Base-by-base conservation (phyloP, 2,797 vertebrate species). In the Sebastes steindachneri region DNA sequence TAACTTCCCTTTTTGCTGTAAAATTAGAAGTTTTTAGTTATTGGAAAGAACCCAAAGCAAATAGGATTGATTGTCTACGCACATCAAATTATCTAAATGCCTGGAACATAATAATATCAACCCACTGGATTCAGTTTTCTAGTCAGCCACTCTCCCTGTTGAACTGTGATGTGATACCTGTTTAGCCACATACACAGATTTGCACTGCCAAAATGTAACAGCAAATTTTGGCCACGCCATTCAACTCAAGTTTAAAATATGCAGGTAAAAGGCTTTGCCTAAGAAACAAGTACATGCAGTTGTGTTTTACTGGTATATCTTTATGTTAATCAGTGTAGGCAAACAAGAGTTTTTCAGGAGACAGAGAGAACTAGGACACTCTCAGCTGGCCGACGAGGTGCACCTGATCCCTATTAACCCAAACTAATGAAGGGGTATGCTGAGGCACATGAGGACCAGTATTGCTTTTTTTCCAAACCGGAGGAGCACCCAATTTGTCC, bases 351-450 rank as follows among this genome's bases (percentile, higher is more conserved):
- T 37, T 54, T 53, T 79, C 11, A n/a, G 23, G 59, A 28, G 66
- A 48, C 21, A 48, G 23, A 54, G n/a, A 64, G 37, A 71, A 14
- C 37, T 33, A 68, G 77, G 48, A 86, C 62, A 69, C 15, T 9
- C 4, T 69, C 41, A 67, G 79, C 59, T 65, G 60, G 72, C 68
- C 26, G 75, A n/a, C 5, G 8, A 68, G 59, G 17, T 54, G 41
- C 81, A 83, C 70, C 82, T 87, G 85, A 91, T 81, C 82, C 68
- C 65, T 23, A 65, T 90, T 88, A 87, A 87, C 68, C 68, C 28
- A 63, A 25, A 57, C 58, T 80, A 83, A 81, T 77, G 55, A 71
- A 55, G 68, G 54, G 66, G 15, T 68, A 54, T 74, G 37, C 45
- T 45, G 48, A 68, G 55, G 33, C 11, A 1, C 51, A 69, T 1